A percentile compares a stretch with the other conserved stretches of the same genome.
phyloP scores from a whole-genome alignment of 2,113 vertebrate species.

The Eira barbara region DNA sequence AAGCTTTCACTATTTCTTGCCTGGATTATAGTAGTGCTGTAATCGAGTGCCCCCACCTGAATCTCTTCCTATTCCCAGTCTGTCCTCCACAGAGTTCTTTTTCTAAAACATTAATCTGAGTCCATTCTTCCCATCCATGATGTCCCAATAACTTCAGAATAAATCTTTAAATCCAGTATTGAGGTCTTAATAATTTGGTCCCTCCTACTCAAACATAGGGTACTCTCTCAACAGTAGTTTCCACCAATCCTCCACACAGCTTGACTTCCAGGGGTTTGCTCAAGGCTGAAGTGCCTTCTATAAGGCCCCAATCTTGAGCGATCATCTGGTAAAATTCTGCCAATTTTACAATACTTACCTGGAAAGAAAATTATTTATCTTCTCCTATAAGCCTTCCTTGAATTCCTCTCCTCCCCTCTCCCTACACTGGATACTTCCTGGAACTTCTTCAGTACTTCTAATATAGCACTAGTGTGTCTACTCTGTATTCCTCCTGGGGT shows the following conservation, averaged over 20 bases:
- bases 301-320: neutral
- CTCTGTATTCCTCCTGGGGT: neutral
- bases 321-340: neutral
- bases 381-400: neutral
- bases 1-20: neutral
- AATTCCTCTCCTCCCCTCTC: neutral
- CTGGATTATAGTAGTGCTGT: neutral
- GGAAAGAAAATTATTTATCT: neutral
- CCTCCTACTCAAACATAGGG: neutral
- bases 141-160: neutral
- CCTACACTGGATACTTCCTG: neutral
- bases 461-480: neutral
- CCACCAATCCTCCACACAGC: neutral
- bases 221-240: neutral
- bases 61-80: neutral
- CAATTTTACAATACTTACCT: neutral
- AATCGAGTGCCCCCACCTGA: neutral
- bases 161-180: neutral
- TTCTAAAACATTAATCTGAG: neutral
- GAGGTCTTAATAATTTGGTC: neutral
- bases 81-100: slow-evolving; percentile 4
- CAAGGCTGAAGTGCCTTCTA: neutral
- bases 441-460: neutral
- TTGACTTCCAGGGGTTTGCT: neutral
- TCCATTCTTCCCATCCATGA: neutral